phyloP scores from a whole-genome alignment of 2,888 invertebrate genomes.

The Pandemis cinnamomeana region DNA sequence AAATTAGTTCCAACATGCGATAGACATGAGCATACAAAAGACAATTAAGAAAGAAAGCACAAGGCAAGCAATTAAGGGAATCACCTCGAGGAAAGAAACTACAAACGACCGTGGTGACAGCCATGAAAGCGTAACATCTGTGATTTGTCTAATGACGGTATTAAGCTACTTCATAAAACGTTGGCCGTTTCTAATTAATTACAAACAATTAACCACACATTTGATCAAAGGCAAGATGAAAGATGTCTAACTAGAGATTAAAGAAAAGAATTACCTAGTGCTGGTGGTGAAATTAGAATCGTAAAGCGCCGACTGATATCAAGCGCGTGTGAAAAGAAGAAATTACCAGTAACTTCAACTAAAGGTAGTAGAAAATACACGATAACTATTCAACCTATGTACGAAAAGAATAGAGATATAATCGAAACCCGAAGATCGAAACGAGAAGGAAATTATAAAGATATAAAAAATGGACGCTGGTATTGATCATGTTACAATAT shows the following conservation, averaged over 20 bases:
- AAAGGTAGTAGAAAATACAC: too few relatives aligned
- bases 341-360: too few relatives aligned
- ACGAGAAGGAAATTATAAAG: slow-evolving; percentile 19
- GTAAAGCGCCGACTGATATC: not conserved
- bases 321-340: not conserved
- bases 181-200: slow-evolving; percentile 43
- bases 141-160: slow-evolving; percentile 40
- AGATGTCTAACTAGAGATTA: slow-evolving; percentile 9
- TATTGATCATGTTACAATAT: slow-evolving; percentile 41
- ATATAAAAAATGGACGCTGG: slow-evolving; percentile 30
- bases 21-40: slow-evolving; percentile 7
- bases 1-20: not conserved
- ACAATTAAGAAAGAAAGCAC: slow-evolving; percentile 28
- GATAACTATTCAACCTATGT: not conserved
- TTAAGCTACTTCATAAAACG: slow-evolving; percentile 22
- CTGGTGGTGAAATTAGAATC: not conserved
- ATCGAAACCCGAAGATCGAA: not conserved
- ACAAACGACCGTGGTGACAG: slow-evolving; percentile 43
- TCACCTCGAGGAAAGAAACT: slow-evolving; percentile 32
- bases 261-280: not conserved
- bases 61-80: slow-evolving; percentile 32
- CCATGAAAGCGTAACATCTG: slow-evolving; percentile 51
- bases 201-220: slow-evolving; percentile 41
- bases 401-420: not conserved
- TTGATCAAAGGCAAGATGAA: slow-evolving; percentile 33